A percentile compares a stretch with the other conserved stretches of the same genome.
Evolutionary conservation across 2,888 invertebrate genomes (phyloP).

Genomic region (Xestia ashworthii): DNA sequence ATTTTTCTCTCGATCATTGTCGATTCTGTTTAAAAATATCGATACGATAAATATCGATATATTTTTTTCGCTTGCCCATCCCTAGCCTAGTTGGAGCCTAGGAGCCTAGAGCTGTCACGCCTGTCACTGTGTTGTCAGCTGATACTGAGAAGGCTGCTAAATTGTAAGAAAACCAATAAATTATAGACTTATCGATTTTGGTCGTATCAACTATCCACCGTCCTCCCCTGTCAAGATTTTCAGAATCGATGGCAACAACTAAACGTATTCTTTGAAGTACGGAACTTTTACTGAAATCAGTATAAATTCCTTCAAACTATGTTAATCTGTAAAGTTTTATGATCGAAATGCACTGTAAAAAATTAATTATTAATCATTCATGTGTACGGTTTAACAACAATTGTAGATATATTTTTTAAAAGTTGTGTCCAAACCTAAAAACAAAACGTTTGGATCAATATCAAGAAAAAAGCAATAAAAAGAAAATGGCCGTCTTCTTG

Average conservation of each 20-base stretch:
- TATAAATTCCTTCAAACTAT: background rate
- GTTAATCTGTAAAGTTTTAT: too few species aligned
- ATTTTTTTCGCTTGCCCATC: too few species aligned
- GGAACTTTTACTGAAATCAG: background rate
- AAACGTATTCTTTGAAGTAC: conserved; percentile 31
- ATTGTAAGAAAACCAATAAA: background rate
- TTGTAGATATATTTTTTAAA: too few species aligned
- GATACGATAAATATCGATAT: too few species aligned
- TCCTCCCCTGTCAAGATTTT: background rate
- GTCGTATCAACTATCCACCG: too few species aligned
- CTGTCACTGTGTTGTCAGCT: conserved; percentile 32
- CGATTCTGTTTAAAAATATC: too few species aligned
- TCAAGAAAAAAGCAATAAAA: conserved; percentile 32
- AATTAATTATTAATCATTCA: too few species aligned
- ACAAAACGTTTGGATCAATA: conserved; percentile 49
- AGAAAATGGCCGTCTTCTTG: conserved; percentile 56
- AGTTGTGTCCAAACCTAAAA: background rate
- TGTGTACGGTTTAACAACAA: background rate
- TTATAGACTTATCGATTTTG: background rate
- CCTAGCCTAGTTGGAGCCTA: too few species aligned
- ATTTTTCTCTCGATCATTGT: too few species aligned
- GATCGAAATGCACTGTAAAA: background rate
- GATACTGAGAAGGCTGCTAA: conserved; percentile 12
- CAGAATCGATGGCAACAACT: conserved; percentile 4
- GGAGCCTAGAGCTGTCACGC: conserved; percentile 9